Evolutionary conservation across 1,140 invertebrate genomes (phyloP).

Genomic region (Mizuhopecten yessoensis): DNA sequence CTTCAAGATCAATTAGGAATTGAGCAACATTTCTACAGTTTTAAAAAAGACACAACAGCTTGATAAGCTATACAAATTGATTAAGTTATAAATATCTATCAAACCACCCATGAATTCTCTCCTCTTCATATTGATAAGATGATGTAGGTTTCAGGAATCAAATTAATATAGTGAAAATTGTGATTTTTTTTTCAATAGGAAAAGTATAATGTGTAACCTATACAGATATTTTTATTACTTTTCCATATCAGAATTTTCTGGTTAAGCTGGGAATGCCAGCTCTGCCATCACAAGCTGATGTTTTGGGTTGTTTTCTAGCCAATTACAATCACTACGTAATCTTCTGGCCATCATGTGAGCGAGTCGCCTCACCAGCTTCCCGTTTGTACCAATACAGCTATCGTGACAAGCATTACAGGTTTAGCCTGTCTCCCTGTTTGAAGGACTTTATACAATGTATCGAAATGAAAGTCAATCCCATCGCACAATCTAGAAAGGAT

Average conservation of each 20-base stretch:
- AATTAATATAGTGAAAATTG: too few species aligned
- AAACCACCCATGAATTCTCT: too few species aligned
- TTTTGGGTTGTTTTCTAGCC: background rate
- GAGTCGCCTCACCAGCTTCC: background rate
- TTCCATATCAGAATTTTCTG: background rate
- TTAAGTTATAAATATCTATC: too few species aligned
- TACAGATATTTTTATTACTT: too few species aligned
- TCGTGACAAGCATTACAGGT: background rate
- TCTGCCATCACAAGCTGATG: background rate
- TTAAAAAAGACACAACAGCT: background rate
- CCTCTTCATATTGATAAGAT: too few species aligned
- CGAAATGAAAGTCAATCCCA: background rate
- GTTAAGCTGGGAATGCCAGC: background rate
- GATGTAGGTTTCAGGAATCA: too few species aligned
- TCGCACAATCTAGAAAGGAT: background rate
- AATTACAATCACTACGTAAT: background rate
- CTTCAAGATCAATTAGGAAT: slow-evolving; percentile 15
- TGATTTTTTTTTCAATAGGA: too few species aligned
- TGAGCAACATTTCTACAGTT: background rate
- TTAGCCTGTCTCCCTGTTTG: background rate
- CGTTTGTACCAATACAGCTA: slow-evolving; percentile 15
- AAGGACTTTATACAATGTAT: slow-evolving; percentile 15
- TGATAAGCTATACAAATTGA: background rate
- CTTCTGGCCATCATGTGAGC: background rate
- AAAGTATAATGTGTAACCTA: too few species aligned